Percentiles rank a stretch among this genome's conserved stretches.
These are phyloP conservation scores for Geococcyx californianus DNA, from an alignment of 2,113 vertebrate genomes.

Conservation along the genomic window DNA sequence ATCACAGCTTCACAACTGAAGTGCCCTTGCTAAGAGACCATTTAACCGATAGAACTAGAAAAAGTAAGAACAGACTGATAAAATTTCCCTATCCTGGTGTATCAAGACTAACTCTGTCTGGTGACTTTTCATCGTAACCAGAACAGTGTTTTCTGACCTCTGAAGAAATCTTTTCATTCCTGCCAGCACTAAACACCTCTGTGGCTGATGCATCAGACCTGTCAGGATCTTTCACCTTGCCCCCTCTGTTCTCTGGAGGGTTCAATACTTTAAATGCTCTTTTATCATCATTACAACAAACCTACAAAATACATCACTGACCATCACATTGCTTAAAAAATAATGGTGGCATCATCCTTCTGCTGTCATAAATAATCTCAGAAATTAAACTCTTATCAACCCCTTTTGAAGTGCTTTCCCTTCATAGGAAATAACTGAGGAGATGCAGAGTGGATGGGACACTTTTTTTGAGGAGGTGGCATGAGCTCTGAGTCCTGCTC, in stretches of 20 bases:
- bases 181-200: neutral
- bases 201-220: neutral
- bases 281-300: neutral
- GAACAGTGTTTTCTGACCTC: neutral
- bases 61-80: neutral
- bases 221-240: neutral
- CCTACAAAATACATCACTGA: neutral
- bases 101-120: neutral
- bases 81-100: neutral
- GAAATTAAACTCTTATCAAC: neutral
- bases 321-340: neutral
- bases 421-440: neutral
- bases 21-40: neutral
- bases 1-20: neutral
- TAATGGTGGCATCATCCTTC: neutral
- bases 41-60: neutral
- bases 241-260: neutral
- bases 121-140: neutral
- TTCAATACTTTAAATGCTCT: neutral
- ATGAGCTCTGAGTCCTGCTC: neutral
- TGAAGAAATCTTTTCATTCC: neutral
- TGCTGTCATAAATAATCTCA: neutral
- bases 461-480: neutral
- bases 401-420: neutral
- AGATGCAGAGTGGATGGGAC: neutral